These are phyloP conservation scores for Brachylomia viminalis DNA, from an alignment of 2,888 invertebrate species.

Conservation along the genomic window DNA sequence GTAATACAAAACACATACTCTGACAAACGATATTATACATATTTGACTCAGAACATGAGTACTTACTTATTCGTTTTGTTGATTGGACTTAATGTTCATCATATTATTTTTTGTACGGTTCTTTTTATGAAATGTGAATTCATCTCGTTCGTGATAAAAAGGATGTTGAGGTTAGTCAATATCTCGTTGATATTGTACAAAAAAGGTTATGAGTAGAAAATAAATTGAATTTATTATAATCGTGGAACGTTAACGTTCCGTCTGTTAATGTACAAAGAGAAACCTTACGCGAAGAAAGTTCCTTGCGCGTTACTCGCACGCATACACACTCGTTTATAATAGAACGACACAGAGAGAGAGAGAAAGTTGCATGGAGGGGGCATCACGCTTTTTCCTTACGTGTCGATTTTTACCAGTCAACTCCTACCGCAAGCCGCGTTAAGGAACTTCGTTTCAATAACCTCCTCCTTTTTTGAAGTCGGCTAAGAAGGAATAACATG, in stretches of 20 bases:
- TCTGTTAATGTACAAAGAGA: not conserved
- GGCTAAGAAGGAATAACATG: not conserved
- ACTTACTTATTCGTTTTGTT: conserved; percentile 20
- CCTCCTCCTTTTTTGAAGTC: no score
- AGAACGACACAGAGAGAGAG: no score
- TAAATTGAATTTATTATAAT: conserved; percentile 25
- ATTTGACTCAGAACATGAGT: not conserved
- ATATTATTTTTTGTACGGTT: conserved; percentile 9
- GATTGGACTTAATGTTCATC: conserved; percentile 20
- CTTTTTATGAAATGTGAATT: conserved; percentile 24
- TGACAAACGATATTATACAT: no score
- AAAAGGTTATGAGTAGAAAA: not conserved
- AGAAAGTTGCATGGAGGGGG: no score
- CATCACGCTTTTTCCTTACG: no score
- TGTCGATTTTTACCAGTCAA: no score
- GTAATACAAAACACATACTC: no score
- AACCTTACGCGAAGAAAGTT: not conserved
- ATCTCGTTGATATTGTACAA: conserved; percentile 7
- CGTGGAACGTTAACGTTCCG: not conserved
- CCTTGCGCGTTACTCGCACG: no score
- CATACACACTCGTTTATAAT: no score
- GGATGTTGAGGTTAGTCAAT: conserved; percentile 17
- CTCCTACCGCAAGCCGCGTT: no score
- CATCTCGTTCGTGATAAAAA: conserved; percentile 22
- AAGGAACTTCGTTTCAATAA: no score